Conservation (phyloP, 2,113 vertebrate genomes). For the Seriola quinqueradiata region DNA sequence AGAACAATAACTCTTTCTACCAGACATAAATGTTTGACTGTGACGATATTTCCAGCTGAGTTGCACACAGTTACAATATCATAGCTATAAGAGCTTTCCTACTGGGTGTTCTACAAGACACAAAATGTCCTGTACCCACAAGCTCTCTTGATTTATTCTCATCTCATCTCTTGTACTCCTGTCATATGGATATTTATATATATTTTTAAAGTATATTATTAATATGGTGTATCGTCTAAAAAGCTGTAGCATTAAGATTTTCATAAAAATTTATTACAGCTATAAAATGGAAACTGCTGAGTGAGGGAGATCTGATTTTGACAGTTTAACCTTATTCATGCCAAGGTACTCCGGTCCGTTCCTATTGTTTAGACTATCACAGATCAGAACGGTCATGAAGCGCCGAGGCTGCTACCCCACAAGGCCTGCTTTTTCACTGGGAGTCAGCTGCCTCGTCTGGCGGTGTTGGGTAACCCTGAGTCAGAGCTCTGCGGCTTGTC, state of each 20-base stretch:
- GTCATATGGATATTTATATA: not conserved
- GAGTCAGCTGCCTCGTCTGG: slow-evolving; percentile 57
- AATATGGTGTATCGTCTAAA: too few species aligned
- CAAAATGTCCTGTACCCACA: not conserved
- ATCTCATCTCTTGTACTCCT: not conserved
- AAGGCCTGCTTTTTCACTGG: slow-evolving; percentile 57
- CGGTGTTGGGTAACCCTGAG: slow-evolving; percentile 72
- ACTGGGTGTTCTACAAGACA: slow-evolving; percentile 8
- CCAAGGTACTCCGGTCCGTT: not conserved
- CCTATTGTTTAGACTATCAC: slow-evolving; percentile 49
- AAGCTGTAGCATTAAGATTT: not conserved
- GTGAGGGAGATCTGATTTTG: not conserved
- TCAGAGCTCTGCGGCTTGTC: slow-evolving; percentile 70
- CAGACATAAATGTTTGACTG: slow-evolving; percentile 46
- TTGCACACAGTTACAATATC: slow-evolving; percentile 21
- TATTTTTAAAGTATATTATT: too few species aligned
- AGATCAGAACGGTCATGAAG: slow-evolving; percentile 24
- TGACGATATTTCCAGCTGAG: slow-evolving; percentile 50
- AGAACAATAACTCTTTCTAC: slow-evolving; percentile 55
- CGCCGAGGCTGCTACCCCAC: slow-evolving; percentile 22
- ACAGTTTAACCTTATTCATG: not conserved
- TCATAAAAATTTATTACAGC: not conserved
- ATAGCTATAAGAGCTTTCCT: slow-evolving; percentile 12
- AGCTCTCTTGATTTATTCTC: not conserved
- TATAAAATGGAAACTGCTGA: slow-evolving; percentile 2